Evolutionary conservation across 2,888 invertebrate genomes (phyloP), one percentile per base, ranked within the genome.

Genomic region (Drosophila stalkeri): DNA sequence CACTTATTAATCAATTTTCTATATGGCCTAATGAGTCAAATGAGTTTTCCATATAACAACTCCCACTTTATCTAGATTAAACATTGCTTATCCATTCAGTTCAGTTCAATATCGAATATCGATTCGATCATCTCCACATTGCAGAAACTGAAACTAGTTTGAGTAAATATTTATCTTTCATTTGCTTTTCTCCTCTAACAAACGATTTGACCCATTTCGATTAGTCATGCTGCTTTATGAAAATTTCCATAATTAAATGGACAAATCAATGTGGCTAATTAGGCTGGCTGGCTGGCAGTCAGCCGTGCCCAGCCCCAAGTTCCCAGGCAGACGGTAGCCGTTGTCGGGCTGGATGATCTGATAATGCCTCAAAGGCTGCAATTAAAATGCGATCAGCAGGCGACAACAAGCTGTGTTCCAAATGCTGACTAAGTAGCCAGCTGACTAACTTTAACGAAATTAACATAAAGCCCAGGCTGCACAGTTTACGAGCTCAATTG

Each of bases 231-330:
- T 49, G 64, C 64, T 61, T 71, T 66, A 73, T 65, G 47, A 67
- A 56, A 69, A 89, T 86, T 86, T 73, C 70, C 84, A 88, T 88
- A 85, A 81, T 78, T 70, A 66, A 83, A 59, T 71, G 52, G 60
- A 87, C 89, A 89, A 89, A 89, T 86, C 85, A 89, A 71, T 74
- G 51, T 18, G 75, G 69, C 73, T 89, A 86, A 89, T 86, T 85
- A 79, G 66, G 67, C 69, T 62, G 57, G 18, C 64, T 7, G 44
- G 20, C 44, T 14, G 37, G 14, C 7, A 39, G 33, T 9, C 9
- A 44, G 46, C 2, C 8, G 5, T 8, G n/a, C 39, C 62, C 14
- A 37, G 54, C 52, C 43, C 56, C 60, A 64, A 55, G 62, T 51
- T 68, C 49, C 64, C 62, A 49, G 62, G 37, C 62, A 66, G 74